These are phyloP conservation scores for Ellobius talpinus DNA, from an alignment of 2,113 vertebrate species.

Conservation along the genomic window DNA sequence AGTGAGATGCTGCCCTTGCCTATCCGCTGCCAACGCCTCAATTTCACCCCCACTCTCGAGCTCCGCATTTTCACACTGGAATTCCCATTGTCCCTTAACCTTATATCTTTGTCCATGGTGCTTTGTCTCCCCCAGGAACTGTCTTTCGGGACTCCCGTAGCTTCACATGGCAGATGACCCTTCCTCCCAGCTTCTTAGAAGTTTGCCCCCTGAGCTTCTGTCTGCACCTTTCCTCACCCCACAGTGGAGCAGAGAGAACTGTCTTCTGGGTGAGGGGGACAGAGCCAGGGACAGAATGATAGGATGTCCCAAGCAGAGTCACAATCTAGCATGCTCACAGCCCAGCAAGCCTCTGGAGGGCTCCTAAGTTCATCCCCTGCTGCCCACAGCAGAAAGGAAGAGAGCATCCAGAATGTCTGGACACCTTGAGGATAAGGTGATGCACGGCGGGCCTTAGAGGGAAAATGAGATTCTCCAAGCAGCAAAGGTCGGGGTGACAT, in stretches of 20 bases:
- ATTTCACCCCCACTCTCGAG: neutral
- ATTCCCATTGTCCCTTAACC: neutral
- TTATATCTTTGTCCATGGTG: neutral
- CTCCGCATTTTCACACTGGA: too few relatives aligned
- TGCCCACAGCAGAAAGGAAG: neutral
- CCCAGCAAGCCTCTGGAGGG: neutral
- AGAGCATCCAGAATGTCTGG: neutral
- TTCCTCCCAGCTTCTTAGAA: neutral
- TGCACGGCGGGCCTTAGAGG: too few relatives aligned
- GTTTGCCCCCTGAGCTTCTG: neutral
- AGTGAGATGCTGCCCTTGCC: neutral
- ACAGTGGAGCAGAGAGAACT: fast-evolving
- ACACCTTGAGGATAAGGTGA: neutral
- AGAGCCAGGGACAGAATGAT: fast-evolving
- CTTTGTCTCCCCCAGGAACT: neutral
- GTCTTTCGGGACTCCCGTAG: neutral
- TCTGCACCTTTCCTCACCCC: neutral
- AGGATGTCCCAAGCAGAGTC: neutral
- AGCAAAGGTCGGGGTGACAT: neutral
- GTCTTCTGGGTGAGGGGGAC: neutral
- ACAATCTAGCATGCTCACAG: neutral
- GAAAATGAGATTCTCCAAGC: neutral
- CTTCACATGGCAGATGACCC: neutral
- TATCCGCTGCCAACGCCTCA: too few relatives aligned
- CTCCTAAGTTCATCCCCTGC: neutral